Evolutionary conservation across 2,113 vertebrate species (phyloP), one percentile per base, ranked within the genome.

Genomic region (Myiagra hebetior): DNA sequence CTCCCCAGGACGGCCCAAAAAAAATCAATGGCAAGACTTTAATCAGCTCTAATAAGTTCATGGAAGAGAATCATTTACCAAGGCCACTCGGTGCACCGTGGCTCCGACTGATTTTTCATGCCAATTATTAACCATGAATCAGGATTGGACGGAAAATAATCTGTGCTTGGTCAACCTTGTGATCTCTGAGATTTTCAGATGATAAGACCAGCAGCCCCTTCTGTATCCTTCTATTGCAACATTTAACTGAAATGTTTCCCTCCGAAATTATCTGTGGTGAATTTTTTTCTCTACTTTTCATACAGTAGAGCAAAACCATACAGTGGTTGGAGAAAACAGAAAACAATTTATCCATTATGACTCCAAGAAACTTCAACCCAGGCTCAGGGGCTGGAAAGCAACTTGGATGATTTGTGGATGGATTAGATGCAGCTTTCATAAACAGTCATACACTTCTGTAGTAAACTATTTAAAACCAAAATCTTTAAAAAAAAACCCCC

Each of bases 1-100:
- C 52, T 92, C 69, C 19, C 49, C 49, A 87, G 52, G 37, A 86
- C 62, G 27, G 37, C 37, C 60, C 33, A 57, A 26, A 88, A 88
- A 91, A 91, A 89, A 93, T 85, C 86, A 89, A 96, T 92, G 55
- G n/a, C 35, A 76, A 37, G 62, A n/a, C 78, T 93, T 91, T 95
- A 92, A 89, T 94, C 76, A 85, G 46, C 44, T 92, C 23, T 75
- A 92, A 68, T 87, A 93, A 86, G 73, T 75, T 92, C 84, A 31
- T 46, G 44, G 65, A 88, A 86, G 15, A 62, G 35, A 79, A 83
- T 88, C 4, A 47, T 74, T 88, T 84, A 79, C n/a, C 14, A n/a
- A 83, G 57, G 31, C 37, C 24, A 26, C 59, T 69, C 37, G 74
- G 57, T 28, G 22, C 33, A 27, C 72, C 0, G 0, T 49, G 13